Percentiles rank a stretch among this genome's conserved stretches.
Conservation (phyloP, 2,888 invertebrate species). For the Ametastegia equiseti region DNA sequence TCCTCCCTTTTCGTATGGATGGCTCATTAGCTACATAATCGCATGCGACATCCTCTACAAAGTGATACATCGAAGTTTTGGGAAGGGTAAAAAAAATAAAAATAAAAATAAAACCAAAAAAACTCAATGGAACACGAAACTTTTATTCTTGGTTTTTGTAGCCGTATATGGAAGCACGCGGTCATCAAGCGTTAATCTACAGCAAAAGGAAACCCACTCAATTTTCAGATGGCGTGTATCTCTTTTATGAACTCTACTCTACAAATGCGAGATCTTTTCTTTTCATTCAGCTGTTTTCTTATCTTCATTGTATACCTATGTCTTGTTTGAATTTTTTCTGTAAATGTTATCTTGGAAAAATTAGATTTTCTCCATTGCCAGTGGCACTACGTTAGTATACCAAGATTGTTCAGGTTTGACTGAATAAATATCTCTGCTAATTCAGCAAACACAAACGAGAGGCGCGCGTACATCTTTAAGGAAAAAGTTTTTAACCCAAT, state of each 20-base stretch:
- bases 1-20: neutral
- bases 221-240: neutral
- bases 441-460: neutral
- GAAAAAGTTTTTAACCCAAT: neutral
- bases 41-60: slow-evolving; percentile 16
- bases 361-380: neutral
- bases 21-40: slow-evolving; percentile 27
- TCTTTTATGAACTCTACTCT: neutral
- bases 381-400: neutral
- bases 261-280: neutral
- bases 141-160: neutral
- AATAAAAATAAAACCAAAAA: too few species aligned
- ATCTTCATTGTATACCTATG: neutral
- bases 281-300: neutral
- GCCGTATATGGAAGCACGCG: neutral
- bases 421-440: slow-evolving; percentile 4
- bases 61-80: slow-evolving; percentile 15
- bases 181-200: neutral
- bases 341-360: neutral
- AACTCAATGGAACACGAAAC: neutral
- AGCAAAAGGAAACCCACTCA: neutral
- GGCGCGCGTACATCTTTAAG: neutral
- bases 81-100: too few species aligned
- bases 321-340: neutral
- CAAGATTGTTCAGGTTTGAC: neutral